A percentile compares a stretch with the other conserved stretches of the same genome.
Conservation (phyloP, 2,888 invertebrate genomes). For the Podabrus alpinus region DNA sequence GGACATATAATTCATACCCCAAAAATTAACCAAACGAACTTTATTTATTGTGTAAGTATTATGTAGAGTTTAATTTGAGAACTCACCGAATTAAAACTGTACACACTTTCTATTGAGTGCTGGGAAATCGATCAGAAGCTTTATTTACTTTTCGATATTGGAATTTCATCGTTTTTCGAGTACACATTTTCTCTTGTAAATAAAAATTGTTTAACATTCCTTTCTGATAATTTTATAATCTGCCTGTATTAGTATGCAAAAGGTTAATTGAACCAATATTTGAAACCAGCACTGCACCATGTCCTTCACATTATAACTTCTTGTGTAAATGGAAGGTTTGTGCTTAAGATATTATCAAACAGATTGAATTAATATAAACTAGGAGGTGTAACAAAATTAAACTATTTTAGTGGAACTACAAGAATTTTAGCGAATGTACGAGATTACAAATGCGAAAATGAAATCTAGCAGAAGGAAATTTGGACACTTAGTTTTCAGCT, state of each 20-base stretch:
- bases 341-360: neutral
- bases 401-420: neutral
- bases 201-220: neutral
- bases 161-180: neutral
- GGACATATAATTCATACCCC: neutral
- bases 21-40: neutral
- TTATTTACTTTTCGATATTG: neutral
- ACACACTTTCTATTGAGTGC: neutral
- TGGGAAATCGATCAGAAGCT: neutral
- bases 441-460: neutral
- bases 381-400: neutral
- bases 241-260: neutral
- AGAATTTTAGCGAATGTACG: neutral
- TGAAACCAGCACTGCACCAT: neutral
- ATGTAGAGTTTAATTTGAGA: neutral
- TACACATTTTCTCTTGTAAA: neutral
- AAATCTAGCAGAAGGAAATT: neutral
- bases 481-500: neutral
- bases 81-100: neutral
- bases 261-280: neutral
- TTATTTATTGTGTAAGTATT: too few relatives aligned
- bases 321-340: neutral
- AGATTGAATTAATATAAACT: neutral
- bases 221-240: neutral
- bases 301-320: neutral